Conservation (phyloP, 1,140 invertebrate species). For the Globodera rostochiensis region DNA sequence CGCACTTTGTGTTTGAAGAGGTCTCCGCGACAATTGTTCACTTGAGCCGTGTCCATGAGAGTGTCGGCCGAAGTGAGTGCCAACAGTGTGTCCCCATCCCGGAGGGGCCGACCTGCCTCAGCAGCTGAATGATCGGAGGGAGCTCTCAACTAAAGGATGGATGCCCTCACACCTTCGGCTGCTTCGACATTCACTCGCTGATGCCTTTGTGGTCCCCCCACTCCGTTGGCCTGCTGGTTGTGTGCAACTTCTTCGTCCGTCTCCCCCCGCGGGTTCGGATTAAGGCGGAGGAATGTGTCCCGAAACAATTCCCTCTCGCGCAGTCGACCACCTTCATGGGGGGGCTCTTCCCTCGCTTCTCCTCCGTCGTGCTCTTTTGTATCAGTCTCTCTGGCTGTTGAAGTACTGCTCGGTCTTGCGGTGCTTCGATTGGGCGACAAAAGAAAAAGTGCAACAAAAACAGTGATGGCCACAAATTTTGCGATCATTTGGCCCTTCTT, state of each 20-base stretch:
- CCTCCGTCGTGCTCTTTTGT: not conserved
- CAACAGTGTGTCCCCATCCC: conserved; percentile 17
- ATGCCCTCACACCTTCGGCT: not conserved
- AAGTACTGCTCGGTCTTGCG: not conserved
- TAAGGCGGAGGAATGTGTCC: not conserved
- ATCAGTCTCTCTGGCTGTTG: not conserved
- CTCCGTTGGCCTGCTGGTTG: not conserved
- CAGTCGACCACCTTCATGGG: too few species aligned
- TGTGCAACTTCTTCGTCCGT: not conserved
- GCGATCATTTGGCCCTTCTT: not conserved
- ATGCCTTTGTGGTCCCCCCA: not conserved
- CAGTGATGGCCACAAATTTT: not conserved
- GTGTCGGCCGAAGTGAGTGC: conserved; percentile 24
- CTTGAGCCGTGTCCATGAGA: conserved; percentile 18
- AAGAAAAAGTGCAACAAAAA: not conserved
- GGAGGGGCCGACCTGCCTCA: not conserved
- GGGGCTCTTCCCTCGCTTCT: not conserved
- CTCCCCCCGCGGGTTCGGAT: not conserved
- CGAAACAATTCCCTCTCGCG: not conserved
- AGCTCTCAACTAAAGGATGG: too few species aligned
- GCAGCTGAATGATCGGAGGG: not conserved
- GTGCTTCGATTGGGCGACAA: not conserved
- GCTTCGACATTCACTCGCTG: not conserved
- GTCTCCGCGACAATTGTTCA: conserved; percentile 46
- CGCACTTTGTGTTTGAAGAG: conserved; percentile 54